Base-by-base conservation (phyloP, 2,797 vertebrate species). In the Anolis apletophallus region DNA sequence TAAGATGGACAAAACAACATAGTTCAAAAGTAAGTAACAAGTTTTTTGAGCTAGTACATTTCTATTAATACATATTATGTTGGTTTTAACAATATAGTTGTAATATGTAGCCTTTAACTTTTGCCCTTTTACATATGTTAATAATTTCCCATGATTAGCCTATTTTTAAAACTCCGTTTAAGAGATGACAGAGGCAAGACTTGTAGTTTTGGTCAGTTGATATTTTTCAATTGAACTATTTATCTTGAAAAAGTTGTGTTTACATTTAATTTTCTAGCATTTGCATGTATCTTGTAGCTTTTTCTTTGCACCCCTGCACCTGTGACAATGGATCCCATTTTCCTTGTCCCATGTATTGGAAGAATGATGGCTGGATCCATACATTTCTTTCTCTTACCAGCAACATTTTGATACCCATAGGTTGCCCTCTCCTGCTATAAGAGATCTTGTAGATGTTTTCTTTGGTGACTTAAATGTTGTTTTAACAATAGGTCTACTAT, bases 1-100 rank as follows among this genome's bases (percentile, higher is more conserved):
- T 32, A 87, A 93, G 83, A 95, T 95, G 94, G 93, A 93, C 80
- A 90, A 87, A 94, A 69, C 88, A 93, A 93, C 84, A 69, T 94
- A 81, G 80, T 88, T 90, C 89, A 92, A 87, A 91, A 92, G 89
- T 88, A 69, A 96, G 92, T 94, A 83, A 91, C 68, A n/a, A 88
- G 85, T 92, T 89, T 85, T 59, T 84, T 61, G 0, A 68, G 8
- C 34, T 14, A 54, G 34, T 19, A 1, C 57, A 76, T 2, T 68
- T 1, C 52, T 9, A 3, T 54, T 32, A 36, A 10, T 54, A 76
- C 52, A 67, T 2, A 64, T 75, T 67, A 17, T 67, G 3, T 83
- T 73, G 40, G 61, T 11, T 57, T 57, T 83, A 6, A 19, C 80
- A 26, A 1, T 0, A 84, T 67, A 46, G 1, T 3, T 68, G 57